phyloP scores from a whole-genome alignment of 2,113 vertebrate species.

The Tretioscincus oriximinensis region DNA sequence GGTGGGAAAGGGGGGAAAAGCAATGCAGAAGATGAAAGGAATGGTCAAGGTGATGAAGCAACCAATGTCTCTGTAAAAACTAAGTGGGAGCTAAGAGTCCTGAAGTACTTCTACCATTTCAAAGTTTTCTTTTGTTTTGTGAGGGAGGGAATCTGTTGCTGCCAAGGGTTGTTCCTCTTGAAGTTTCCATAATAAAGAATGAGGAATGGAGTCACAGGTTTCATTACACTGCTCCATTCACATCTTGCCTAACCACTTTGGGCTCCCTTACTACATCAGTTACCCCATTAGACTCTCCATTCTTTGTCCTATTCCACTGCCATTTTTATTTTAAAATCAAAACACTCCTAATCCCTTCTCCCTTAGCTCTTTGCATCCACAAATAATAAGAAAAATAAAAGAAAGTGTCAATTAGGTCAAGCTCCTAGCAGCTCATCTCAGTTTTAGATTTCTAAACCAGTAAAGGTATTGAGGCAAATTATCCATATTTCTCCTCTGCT shows the following conservation, averaged over 20 bases:
- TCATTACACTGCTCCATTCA: not conserved
- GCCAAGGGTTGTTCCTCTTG: too few species aligned
- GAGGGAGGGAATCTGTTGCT: not conserved
- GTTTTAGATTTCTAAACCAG: not conserved
- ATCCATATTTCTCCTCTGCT: not conserved
- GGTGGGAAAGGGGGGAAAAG: not conserved
- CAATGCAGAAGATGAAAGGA: not conserved
- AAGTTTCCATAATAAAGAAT: not conserved
- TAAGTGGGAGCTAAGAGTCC: not conserved
- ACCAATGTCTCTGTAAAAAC: not conserved
- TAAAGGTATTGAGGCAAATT: not conserved
- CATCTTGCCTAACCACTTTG: not conserved
- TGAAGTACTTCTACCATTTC: not conserved
- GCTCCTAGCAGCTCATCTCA: too few species aligned
- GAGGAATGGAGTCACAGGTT: not conserved
- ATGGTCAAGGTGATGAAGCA: not conserved
- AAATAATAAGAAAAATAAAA: not conserved
- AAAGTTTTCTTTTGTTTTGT: not conserved
- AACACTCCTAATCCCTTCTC: not conserved
- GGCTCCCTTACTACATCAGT: too few species aligned
- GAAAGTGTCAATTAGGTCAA: too few species aligned
- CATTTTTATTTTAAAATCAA: too few species aligned
- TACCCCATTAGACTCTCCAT: not conserved
- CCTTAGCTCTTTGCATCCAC: not conserved
- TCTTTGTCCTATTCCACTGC: not conserved